Evolutionary conservation across 2,113 vertebrate genomes (phyloP), one percentile per base, ranked within the genome.

Genomic region (Alligator sinensis): DNA sequence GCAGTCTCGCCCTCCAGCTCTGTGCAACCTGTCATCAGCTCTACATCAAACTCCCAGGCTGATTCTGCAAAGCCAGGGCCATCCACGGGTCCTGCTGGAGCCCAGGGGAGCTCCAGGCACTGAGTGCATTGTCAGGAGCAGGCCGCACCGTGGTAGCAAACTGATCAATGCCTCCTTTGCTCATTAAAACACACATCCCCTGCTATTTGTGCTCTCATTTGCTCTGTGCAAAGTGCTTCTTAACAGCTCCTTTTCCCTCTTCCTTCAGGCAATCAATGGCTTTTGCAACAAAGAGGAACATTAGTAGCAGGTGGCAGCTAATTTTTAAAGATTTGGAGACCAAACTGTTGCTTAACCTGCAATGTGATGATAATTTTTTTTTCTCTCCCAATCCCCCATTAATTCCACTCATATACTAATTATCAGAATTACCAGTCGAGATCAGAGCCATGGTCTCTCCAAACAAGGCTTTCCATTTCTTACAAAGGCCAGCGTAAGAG

Each of bases 141-240:
- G 80, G 83, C 93, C 83, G 78, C 60, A 91, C 80, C 77, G 89
- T 91, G 59, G 22, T 55, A 84, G 85, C 75, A 84, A 91, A 57
- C 95, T 92, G 93, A 95, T 96, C 96, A 88, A 86, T 96, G 90
- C 80, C 89, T 93, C 87, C 88, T 93, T 21, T 82, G 75, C 96
- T 95, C 95, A 86, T 96, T 96, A 94, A 90, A 93, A 84, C 83
- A 91, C 87, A 92, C 91, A 74, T 95, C 85, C 92, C 94, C 95
- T 92, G 95, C 93, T 96, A 93, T 95, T 95, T 94, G 85, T 91
- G 90, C 89, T 96, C 90, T 95, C 92, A 80, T 95, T 96, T 92
- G 87, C 80, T 95, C 85, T 80, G 78, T 82, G 81, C 91, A 95
- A 96, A 96, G 80, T 95, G 94, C 90, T 94, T 85, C 92, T 88